Base-by-base conservation (phyloP, 2,113 vertebrate species). In the Heliornis fulica region DNA sequence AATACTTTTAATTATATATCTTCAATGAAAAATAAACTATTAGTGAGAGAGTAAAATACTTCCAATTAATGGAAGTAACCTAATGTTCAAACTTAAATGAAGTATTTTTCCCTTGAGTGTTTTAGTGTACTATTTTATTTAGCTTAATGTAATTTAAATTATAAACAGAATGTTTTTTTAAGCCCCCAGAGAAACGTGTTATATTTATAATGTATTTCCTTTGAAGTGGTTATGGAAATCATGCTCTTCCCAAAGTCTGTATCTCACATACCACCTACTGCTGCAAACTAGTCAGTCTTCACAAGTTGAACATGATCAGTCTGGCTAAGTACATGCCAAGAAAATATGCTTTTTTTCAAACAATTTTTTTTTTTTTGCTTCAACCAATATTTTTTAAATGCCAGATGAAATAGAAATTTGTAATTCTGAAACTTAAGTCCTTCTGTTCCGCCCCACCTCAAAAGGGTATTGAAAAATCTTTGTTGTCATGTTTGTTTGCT, bases 121-220 rank as follows among this genome's bases (percentile, higher is more conserved):
- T 93, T 91, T 87, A 51, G 63, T 80, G 63, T 75, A 90, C 71
- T 90, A 90, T 89, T 96, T 94, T 95, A 82, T 94, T 93, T 89
- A 88, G 77, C 80, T 79, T 93, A 96, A 96, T 77, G 60, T 19
- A 90, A 96, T 93, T 96, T 96, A 90, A 80, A 95, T 96, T 92
- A 96, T 87, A 93, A 97, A 96, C 92, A 83, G 71, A 95, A 95
- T 87, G 83, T 64, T 81, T 96, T 93, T 90, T 64, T 75, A 94
- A 84, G 50, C 41, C 96, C 57, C 83, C 11, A 78, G 93, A 95
- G 90, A 93, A 97, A 83, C 26, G 60, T 64, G 77, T 96, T 96
- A 94, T 94, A 95, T 93, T 95, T 94, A 86, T 93, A 95, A 96
- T 70, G 34, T 79, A 90, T 91, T 96, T 94, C 59, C 87, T 97